Conservation (phyloP, 2,797 vertebrate genomes). For the Poecile montanus region DNA sequence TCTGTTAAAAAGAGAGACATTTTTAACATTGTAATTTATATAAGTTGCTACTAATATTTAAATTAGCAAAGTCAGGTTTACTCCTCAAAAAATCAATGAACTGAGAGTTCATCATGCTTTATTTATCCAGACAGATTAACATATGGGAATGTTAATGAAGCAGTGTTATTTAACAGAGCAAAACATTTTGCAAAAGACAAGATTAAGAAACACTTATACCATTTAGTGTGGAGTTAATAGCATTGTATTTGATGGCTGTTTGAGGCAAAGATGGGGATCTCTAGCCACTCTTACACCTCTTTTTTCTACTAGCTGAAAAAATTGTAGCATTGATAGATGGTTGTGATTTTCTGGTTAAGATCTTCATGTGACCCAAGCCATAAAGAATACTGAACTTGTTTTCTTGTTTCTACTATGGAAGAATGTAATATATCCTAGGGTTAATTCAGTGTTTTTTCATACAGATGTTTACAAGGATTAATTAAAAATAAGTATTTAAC, state of each 20-base stretch:
- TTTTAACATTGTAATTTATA: not conserved
- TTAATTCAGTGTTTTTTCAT: not conserved
- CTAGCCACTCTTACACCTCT: not conserved
- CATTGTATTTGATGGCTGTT: fast-evolving
- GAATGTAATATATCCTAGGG: not conserved
- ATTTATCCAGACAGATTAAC: not conserved
- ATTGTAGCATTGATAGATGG: not conserved
- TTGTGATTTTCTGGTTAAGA: not conserved
- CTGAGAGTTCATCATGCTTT: not conserved
- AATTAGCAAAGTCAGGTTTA: not conserved
- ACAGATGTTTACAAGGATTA: not conserved
- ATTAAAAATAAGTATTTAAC: not conserved
- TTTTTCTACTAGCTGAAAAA: not conserved
- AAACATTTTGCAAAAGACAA: not conserved
- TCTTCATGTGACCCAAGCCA: not conserved
- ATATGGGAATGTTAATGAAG: not conserved
- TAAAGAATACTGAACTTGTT: not conserved
- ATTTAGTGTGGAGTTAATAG: not conserved
- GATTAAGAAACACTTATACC: not conserved
- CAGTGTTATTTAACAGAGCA: not conserved
- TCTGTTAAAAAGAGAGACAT: not conserved
- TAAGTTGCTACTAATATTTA: not conserved
- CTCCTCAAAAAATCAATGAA: not conserved
- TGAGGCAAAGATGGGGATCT: not conserved
- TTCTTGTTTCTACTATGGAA: not conserved